Evolutionary conservation across 2,113 vertebrate genomes (phyloP).

Genomic region (Gymnobelideus leadbeateri): DNA sequence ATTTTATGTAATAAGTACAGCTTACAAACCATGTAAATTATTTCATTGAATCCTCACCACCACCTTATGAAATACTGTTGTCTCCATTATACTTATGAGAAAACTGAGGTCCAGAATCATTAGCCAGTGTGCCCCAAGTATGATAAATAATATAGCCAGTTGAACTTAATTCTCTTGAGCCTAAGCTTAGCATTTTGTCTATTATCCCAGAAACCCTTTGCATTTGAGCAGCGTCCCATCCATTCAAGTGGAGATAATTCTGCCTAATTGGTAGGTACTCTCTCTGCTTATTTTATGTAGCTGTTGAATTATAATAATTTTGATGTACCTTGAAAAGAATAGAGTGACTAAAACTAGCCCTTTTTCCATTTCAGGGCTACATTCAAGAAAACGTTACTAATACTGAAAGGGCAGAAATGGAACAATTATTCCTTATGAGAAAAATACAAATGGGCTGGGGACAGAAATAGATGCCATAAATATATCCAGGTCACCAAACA

Average conservation of each 20-base stretch:
- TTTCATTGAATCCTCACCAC: neutral
- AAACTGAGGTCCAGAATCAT: neutral
- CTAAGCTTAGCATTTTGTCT: neutral
- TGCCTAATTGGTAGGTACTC: neutral
- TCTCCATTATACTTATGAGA: neutral
- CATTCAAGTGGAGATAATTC: neutral
- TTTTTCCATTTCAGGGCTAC: neutral
- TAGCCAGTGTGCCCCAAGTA: neutral
- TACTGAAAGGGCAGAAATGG: neutral
- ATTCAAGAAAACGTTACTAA: neutral
- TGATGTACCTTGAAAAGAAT: neutral
- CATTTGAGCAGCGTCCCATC: constrained; percentile 10
- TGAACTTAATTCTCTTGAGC: neutral
- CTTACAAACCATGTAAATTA: neutral
- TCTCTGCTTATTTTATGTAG: neutral
- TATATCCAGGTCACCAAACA: neutral
- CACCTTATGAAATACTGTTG: neutral
- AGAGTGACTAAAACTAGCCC: neutral
- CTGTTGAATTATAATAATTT: neutral
- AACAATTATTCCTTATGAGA: neutral
- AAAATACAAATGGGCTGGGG: neutral
- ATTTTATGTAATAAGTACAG: neutral
- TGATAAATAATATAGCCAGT: neutral
- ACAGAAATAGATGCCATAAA: neutral
- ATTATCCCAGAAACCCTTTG: neutral